Evolutionary conservation across 2,113 vertebrate genomes (phyloP), one percentile per base, ranked within the genome.

Genomic region (Corythornis vintsioides): DNA sequence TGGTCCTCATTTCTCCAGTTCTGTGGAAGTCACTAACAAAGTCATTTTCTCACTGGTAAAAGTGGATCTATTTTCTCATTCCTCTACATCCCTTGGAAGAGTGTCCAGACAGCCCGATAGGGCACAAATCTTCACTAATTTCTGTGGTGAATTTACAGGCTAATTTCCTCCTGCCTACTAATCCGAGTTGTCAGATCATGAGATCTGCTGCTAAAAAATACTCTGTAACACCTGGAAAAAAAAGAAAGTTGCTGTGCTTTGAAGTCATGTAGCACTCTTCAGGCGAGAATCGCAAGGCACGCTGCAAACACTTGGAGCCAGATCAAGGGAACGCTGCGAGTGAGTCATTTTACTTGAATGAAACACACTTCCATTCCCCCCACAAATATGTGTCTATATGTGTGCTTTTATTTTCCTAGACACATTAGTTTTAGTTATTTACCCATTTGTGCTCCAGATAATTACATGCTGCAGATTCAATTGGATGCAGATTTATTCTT

Each of bases 401-500:
- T 96, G 91, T 96, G 92, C 95, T 96, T 96, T 96, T 95, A 96
- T 96, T 96, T 96, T 96, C 95, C 92, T 96, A 96, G 96, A 96
- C 94, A 93, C 95, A 96, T 96, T 96, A 95, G 95, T 96, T 96
- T 96, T 96, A 93, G 95, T 95, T 96, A 95, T 96, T 96, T 96
- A 96, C 92, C 92, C 94, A 96, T 96, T 96, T 94, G 94, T 96
- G 92, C 95, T 96, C 87, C 60, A 80, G 95, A 96, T 96, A 96
- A 96, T 96, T 96, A 95, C 89, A 96, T 59, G 89, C 94, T 95
- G 92, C 2, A 1, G 81, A 90, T 93, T 96, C 96, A 96, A 93
- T 96, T 94, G 96, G 90, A 96, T 96, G 95, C 95, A 96, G 96
- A 96, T 96, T 96, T 96, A 96, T 96, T 96, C 95, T 96, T 96